Evolutionary conservation across 2,888 invertebrate species (phyloP).

Genomic region (Drepanosiphum platanoidis): DNA sequence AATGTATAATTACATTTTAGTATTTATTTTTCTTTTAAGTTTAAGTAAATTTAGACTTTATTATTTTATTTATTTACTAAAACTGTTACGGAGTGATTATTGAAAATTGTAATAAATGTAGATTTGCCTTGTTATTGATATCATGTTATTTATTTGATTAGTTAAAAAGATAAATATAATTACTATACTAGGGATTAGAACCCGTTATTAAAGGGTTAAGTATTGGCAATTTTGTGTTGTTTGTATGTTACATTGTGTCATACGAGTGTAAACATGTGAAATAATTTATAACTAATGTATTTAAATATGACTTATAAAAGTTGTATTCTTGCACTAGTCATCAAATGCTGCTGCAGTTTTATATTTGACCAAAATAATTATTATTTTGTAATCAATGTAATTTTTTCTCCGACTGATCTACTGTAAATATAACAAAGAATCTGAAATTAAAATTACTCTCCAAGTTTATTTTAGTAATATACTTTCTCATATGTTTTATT

Average conservation of each 20-base stretch:
- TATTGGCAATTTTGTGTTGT: neutral
- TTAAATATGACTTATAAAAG: neutral
- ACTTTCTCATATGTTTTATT: no score
- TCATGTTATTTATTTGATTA: conserved; percentile 22
- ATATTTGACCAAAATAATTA: neutral
- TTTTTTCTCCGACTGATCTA: no score
- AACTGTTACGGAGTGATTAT: conserved; percentile 57
- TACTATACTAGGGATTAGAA: neutral
- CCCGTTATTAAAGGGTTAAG: neutral
- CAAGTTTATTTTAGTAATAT: no score
- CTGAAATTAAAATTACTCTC: no score
- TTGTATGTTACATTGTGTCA: neutral
- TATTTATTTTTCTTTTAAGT: conserved; percentile 20
- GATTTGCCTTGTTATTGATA: conserved; percentile 52
- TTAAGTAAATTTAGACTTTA: conserved; percentile 35
- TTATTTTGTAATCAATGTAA: no score
- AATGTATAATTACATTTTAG: neutral
- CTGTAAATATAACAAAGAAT: no score
- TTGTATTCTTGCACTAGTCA: neutral
- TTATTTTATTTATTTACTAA: conserved; percentile 54
- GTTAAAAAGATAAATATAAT: no score
- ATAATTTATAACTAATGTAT: neutral
- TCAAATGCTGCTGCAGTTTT: no score
- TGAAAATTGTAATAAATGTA: conserved; percentile 51
- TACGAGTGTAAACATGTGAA: neutral